These are phyloP conservation scores for Sebastes minor DNA, from an alignment of 2,797 vertebrate genomes.

Conservation along the genomic window DNA sequence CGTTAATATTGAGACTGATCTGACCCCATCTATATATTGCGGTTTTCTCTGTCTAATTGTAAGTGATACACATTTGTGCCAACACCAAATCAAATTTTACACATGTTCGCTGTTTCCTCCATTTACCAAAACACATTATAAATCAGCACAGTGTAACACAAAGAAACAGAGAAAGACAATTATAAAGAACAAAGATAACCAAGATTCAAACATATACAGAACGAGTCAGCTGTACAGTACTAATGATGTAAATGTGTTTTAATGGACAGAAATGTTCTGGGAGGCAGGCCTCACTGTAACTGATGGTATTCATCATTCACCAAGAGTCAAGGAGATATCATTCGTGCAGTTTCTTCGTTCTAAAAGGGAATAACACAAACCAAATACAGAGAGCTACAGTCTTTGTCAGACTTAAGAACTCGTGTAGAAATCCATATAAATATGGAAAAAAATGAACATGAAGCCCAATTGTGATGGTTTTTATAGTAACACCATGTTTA, in stretches of 20 bases:
- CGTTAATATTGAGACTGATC: too few species aligned
- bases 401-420: background rate
- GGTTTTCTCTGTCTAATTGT: background rate
- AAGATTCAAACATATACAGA: background rate
- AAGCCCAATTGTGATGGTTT: background rate
- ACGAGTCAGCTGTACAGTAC: background rate
- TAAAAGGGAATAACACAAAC: background rate
- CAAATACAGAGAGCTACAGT: too few species aligned
- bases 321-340: background rate
- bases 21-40: background rate
- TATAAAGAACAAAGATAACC: background rate
- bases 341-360: background rate
- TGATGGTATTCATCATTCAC: background rate
- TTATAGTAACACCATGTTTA: too few species aligned
- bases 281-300: background rate
- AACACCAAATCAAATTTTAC: background rate
- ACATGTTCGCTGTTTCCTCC: background rate
- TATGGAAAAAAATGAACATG: background rate
- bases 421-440: too few species aligned
- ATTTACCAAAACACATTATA: background rate
- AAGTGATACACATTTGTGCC: background rate
- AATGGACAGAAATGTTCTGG: background rate
- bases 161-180: background rate
- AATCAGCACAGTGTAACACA: background rate
- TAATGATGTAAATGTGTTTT: background rate